Evolutionary conservation across 92 coral and sea anemone species (phyloP).

Genomic region (Actinernus sp.): DNA sequence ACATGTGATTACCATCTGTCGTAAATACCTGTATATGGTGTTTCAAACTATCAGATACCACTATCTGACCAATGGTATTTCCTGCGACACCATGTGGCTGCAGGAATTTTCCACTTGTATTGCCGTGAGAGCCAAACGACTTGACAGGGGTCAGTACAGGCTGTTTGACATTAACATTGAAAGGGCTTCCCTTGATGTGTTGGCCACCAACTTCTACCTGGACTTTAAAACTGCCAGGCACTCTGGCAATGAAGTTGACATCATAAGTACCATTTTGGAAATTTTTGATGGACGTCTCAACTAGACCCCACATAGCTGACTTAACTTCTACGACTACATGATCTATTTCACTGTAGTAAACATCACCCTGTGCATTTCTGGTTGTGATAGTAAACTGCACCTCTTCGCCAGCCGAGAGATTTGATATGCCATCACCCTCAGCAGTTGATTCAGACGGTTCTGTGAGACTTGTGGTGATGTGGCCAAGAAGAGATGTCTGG

Average conservation of each 20-base stretch:
- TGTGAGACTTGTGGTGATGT: slow-evolving; percentile 82
- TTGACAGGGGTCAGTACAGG: slow-evolving; percentile 86
- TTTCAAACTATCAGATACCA: slow-evolving; percentile 86
- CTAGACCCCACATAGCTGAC: slow-evolving; percentile 87
- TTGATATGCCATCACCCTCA: slow-evolving; percentile 74
- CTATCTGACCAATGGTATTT: slow-evolving; percentile 70
- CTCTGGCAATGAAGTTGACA: slow-evolving; percentile 74
- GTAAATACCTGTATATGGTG: slow-evolving; percentile 87
- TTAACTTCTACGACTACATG: slow-evolving; percentile 87
- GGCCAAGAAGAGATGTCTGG: slow-evolving; percentile 64
- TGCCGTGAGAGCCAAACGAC: slow-evolving; percentile 88
- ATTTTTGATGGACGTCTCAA: slow-evolving; percentile 74
- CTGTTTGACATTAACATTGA: slow-evolving; percentile 72
- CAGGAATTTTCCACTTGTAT: slow-evolving; percentile 70
- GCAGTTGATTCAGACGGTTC: slow-evolving; percentile 80
- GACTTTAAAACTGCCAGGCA: slow-evolving; percentile 74
- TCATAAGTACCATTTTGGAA: slow-evolving; percentile 80
- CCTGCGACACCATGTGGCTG: slow-evolving; percentile 92
- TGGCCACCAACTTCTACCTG: slow-evolving; percentile 86
- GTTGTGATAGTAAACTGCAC: slow-evolving; percentile 77
- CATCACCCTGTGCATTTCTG: slow-evolving; percentile 87
- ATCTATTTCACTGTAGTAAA: slow-evolving; percentile 86
- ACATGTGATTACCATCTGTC: slow-evolving; percentile 75
- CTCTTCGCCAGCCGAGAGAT: slow-evolving; percentile 89
- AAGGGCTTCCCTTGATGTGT: slow-evolving; percentile 79